These are phyloP conservation scores for Pararge aegeria DNA, from an alignment of 1,140 invertebrate genomes.

Conservation along the genomic window DNA sequence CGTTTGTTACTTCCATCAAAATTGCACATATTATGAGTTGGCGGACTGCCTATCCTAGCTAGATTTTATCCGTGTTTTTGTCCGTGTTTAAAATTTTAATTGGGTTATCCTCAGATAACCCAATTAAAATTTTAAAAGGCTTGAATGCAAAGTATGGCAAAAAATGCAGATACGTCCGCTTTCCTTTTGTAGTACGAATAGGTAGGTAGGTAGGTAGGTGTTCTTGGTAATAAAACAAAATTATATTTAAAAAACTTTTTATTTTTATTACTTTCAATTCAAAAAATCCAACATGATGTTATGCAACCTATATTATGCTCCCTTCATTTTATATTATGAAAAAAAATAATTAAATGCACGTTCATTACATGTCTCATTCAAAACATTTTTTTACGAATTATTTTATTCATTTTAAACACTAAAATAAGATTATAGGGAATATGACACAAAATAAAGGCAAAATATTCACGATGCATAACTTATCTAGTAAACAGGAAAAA, in stretches of 20 bases:
- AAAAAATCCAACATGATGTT: constrained; percentile 69
- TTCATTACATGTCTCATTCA: constrained; percentile 41
- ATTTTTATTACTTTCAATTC: constrained; percentile 73
- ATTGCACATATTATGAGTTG: too few relatives aligned
- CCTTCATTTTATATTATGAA: constrained; percentile 39
- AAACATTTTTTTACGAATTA: constrained; percentile 43
- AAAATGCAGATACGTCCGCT: too few relatives aligned
- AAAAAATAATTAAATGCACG: constrained; percentile 73
- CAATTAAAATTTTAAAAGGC: too few relatives aligned
- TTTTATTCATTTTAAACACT: constrained; percentile 35
- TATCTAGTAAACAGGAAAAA: not conserved
- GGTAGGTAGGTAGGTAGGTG: too few relatives aligned
- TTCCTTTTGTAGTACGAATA: too few relatives aligned
- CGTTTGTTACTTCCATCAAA: too few relatives aligned
- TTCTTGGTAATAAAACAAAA: constrained; percentile 31
- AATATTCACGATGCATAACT: constrained; percentile 2
- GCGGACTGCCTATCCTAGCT: too few relatives aligned
- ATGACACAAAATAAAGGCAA: constrained; percentile 67
- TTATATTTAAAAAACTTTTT: constrained; percentile 28
- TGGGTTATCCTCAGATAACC: too few relatives aligned
- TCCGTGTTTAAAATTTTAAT: too few relatives aligned
- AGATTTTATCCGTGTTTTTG: too few relatives aligned
- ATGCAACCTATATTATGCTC: constrained; percentile 51
- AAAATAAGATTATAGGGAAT: constrained; percentile 67
- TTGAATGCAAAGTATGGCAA: too few relatives aligned